These are phyloP conservation scores for Junco hyemalis DNA, from an alignment of 2,113 vertebrate species.

Conservation along the genomic window DNA sequence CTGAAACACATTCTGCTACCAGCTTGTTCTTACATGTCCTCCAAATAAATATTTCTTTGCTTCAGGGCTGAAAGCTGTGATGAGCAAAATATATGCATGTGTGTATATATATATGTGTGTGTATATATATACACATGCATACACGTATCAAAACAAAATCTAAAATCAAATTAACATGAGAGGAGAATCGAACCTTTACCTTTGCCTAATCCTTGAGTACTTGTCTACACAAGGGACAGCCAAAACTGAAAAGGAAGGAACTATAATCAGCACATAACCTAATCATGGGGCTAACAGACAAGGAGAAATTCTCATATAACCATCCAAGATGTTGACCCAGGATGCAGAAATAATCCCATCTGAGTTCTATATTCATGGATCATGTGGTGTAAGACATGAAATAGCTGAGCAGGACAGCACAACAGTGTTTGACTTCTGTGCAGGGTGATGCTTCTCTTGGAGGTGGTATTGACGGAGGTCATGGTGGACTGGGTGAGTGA, in stretches of 20 bases:
- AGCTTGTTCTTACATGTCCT: not conserved
- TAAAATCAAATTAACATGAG: not conserved
- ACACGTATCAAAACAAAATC: rapidly evolving
- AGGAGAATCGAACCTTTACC: not conserved
- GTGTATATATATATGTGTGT: too few relatives aligned
- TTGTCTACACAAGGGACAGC: not conserved
- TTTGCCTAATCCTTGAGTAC: not conserved
- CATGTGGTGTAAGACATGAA: not conserved
- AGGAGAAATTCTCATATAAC: not conserved
- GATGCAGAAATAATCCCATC: not conserved
- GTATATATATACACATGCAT: too few relatives aligned
- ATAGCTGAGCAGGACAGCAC: not conserved
- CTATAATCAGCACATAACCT: not conserved
- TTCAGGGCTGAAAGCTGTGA: not conserved
- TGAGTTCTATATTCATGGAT: not conserved
- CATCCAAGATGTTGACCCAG: not conserved
- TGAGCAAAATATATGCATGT: not conserved
- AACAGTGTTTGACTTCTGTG: rapidly evolving
- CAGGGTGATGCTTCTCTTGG: not conserved
- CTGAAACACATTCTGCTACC: not conserved
- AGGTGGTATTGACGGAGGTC: not conserved
- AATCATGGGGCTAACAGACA: not conserved
- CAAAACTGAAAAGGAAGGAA: not conserved
- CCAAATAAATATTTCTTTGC: not conserved
- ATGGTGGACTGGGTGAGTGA: not conserved